Base-by-base conservation (phyloP, 2,797 vertebrate species). In the Macropodus opercularis region DNA sequence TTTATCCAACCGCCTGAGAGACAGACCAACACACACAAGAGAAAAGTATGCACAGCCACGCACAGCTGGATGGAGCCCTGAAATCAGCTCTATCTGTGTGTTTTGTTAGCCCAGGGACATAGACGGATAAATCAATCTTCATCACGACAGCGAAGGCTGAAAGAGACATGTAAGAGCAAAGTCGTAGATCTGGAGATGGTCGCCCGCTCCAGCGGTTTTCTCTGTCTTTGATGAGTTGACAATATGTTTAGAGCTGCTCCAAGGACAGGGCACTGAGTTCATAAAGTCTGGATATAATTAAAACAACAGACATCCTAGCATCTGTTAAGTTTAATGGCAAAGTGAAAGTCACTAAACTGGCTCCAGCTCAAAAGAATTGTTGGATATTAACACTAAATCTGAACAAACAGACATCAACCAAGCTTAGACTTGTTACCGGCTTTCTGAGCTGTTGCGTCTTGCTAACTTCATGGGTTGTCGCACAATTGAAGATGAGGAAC, bases 161-260 rank as follows among this genome's bases (percentile, higher is more conserved):
- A 29, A 40, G 57, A 48, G 53, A 22, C 48, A 50, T 23, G 15
- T 31, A 8, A 39, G 44, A 66, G n/a, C 29, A 21, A 43, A 54
- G 52, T 66, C 24, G 0, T 56, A 63, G 56, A 75, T 62, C 60
- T 71, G 60, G 61, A 83, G 66, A 79, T 40, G 49, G 73, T 63
- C 8, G 27, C 32, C 29, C 39, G 35, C 56, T 51, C 42, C 46
- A 19, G 64, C 13, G 14, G 29, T 63, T 79, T 63, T 18, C 35
- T 63, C 47, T 39, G 3, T 44, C 63, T 79, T 73, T 81, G 75
- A 85, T 87, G 84, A 81, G 47, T 72, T 77, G 80, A 86, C 84
- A 81, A 66, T 80, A 60, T 86, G 81, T 67, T 72, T 26, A 11
- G 18, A 23, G 60, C 42, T 14, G 39, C 67, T 84, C 74, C 74